Evolutionary conservation across 2,888 invertebrate genomes (phyloP), one percentile per base, ranked within the genome.

Genomic region (Acleris cristana): DNA sequence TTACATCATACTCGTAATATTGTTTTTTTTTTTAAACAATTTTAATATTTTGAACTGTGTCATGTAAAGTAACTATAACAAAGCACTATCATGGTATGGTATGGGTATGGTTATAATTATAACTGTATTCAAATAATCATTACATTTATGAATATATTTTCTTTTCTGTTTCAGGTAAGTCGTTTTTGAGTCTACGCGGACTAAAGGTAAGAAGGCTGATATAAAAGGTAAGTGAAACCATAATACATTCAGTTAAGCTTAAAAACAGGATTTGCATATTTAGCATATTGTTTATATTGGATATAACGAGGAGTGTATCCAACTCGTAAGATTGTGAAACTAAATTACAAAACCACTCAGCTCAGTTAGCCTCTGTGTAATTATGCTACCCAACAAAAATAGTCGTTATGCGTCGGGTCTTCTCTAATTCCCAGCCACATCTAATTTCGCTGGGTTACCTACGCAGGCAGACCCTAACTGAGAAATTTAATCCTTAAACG

Each of bases 401-500:
- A 48, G 6, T 48, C 18, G 48, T 48, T 18, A 48, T 18, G 48
- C 18, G 16, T 48, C 48, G 16, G 16, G 48, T 18, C 40, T 40
- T 40, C 40, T 40, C 40, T 40, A 48, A 48, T 16, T 18, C 18
- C 48, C n/a, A 48, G 18, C 18, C 48, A 48, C 48, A 18, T 48
- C n/a, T 48, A 18, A 63, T 67, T 63, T 26, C 45, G 23, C 51
- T 4, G 45, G 52, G 57, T 58, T 53, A 61, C 51, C 65, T 60
- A 23, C 63, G 54, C 40, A 18, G 63, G 23, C 58, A 19, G 58
- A 63, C 57, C 53, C 58, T 58, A 58, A 58, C 52, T 67, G 62
- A 58, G 49, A 58, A 67, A 58, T 48, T 53, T 67, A 67, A 63
- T 67, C 67, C 62, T 40, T 40, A 19, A 48, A 54, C 54, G 58